Evolutionary conservation across 2,888 invertebrate genomes (phyloP), one percentile per base, ranked within the genome.

Genomic region (Campaea margaritaria): DNA sequence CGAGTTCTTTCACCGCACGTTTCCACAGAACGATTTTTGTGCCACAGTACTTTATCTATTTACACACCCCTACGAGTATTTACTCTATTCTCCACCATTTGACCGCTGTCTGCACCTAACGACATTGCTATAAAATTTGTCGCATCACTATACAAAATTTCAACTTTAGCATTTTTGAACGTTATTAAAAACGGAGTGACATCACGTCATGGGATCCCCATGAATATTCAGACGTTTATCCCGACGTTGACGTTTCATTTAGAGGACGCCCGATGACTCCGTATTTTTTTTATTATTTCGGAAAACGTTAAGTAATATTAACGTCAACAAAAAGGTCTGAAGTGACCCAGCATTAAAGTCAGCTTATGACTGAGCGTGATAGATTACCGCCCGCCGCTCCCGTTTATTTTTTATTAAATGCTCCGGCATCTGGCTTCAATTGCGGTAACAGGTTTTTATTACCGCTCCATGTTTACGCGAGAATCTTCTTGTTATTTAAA

Each of bases 261-360:
- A 81, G 82, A 82, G 78, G 79, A 78, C 76, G 72, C 67, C 76
- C 78, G 78, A 84, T 89, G 88, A 89, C 84, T 85, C 74, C 75
- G 81, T 82, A 76, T 77, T 83, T 83, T 21, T n/a, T 84, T 80
- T 80, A 75, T 80, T 81, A 75, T 76, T 82, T 80, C 70, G 69
- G 63, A 78, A 79, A 81, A 79, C 78, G 81, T 76, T 85, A 87
- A 85, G 87, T 87, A 87, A 87, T 87, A 88, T 87, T 85, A 87
- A 85, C 86, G 89, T 85, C 88, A 87, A 87, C 89, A 89, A 90
- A 90, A 88, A 88, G 89, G 86, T 76, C 83, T 87, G 84, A 86
- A 90, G 90, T 89, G 90, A 89, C 89, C 89, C 84, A 89, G 89
- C 89, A 89, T 89, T 89, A 91, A 89, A 89, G 89, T 89, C 90